These are phyloP conservation scores for Belonocnema kinseyi DNA, from an alignment of 1,140 invertebrate species.

Conservation along the genomic window DNA sequence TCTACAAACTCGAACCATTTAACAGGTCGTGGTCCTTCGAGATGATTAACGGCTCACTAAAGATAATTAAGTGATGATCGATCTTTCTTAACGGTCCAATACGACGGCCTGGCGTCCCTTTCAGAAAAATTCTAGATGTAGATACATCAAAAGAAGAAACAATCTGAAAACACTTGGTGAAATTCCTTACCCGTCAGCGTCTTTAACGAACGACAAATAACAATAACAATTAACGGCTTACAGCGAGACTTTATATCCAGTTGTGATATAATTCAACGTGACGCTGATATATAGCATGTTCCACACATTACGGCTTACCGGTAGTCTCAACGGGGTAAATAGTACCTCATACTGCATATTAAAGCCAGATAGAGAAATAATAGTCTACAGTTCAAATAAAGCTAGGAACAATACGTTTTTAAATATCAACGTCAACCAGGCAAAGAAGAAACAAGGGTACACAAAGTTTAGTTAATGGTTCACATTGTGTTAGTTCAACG, in stretches of 20 bases:
- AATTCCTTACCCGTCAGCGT: conserved; percentile 10
- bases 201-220: conserved; percentile 13
- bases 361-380: background rate
- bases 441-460: too few relatives aligned
- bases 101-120: conserved; percentile 16
- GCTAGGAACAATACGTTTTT: background rate
- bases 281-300: conserved; percentile 21
- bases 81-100: conserved; percentile 43
- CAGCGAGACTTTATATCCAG: conserved; percentile 18
- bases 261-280: conserved; percentile 16
- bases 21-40: conserved; percentile 31
- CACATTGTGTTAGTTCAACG: background rate
- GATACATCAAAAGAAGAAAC: conserved; percentile 28
- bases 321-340: conserved; percentile 2
- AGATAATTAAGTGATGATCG: conserved; percentile 53
- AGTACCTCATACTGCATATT: too few relatives aligned
- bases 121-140: conserved; percentile 23
- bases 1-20: conserved; percentile 38
- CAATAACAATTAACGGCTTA: conserved; percentile 15
- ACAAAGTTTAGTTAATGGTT: background rate
- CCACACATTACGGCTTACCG: conserved; percentile 2
- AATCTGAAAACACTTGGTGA: conserved; percentile 9
- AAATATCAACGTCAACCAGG: too few relatives aligned
- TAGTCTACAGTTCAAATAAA: background rate
- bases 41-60: conserved; percentile 41